Evolutionary conservation across 1,140 invertebrate species (phyloP).

Genomic region (Macrobrachium rosenbergii): DNA sequence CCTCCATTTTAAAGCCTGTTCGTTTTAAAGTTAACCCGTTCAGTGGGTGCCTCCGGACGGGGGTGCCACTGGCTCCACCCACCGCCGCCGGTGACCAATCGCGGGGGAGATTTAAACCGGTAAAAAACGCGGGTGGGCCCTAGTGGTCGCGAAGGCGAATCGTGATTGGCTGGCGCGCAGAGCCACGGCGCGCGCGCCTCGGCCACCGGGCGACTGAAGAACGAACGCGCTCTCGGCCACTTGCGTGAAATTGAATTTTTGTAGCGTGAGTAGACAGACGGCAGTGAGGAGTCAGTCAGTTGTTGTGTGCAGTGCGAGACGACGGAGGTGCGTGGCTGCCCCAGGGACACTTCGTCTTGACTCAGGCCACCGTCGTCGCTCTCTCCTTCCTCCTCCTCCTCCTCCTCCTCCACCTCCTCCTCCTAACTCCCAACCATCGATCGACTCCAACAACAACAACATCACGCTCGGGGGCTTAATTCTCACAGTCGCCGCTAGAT

Average conservation of each 20-base stretch:
- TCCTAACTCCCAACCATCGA: conserved; percentile 34
- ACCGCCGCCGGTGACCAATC: conserved; percentile 39
- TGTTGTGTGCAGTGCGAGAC: conserved; percentile 50
- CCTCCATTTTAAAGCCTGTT: conserved; percentile 63
- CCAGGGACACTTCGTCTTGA: too few species aligned
- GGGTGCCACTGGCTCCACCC: conserved; percentile 57
- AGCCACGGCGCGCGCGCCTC: conserved; percentile 48
- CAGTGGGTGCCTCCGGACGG: conserved; percentile 58
- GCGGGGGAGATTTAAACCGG: conserved; percentile 45
- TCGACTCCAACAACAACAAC: conserved; percentile 17
- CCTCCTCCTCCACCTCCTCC: too few species aligned
- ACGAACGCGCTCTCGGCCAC: conserved; percentile 40
- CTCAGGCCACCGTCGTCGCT: too few species aligned
- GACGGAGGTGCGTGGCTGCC: conserved; percentile 47
- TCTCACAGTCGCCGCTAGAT: conserved; percentile 42
- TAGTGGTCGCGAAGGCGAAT: conserved; percentile 12
- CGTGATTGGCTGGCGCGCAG: conserved; percentile 19
- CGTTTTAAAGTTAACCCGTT: conserved; percentile 64
- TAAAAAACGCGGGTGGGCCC: conserved; percentile 56
- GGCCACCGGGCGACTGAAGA: conserved; percentile 32
- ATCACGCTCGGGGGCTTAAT: background rate
- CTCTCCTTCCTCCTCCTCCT: too few species aligned
- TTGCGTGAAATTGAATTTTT: conserved; percentile 64
- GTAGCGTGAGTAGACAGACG: conserved; percentile 49
- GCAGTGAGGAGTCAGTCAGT: conserved; percentile 55